Evolutionary conservation across 2,888 invertebrate species (phyloP).

Genomic region (Clivina fossor): DNA sequence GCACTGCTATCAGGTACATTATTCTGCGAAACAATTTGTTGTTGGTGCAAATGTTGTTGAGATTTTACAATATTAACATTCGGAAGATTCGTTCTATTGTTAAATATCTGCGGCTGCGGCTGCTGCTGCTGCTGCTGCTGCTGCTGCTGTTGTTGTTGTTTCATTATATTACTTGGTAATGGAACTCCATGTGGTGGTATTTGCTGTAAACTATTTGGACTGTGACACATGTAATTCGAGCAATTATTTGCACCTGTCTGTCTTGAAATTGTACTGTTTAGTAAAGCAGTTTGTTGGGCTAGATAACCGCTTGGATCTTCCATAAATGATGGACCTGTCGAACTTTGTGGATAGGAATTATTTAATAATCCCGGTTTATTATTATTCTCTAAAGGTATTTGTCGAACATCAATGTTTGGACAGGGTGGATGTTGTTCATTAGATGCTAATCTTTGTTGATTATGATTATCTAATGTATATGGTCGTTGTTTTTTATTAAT

Average conservation of each 20-base stretch:
- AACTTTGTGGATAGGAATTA: conserved; percentile 47
- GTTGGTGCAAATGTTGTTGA: conserved; percentile 22
- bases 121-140: conserved; percentile 38
- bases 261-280: conserved; percentile 79
- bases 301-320: conserved; percentile 90
- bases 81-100: conserved; percentile 23
- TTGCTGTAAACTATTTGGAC: conserved; percentile 42
- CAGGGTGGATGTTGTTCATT: conserved; percentile 51
- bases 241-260: conserved; percentile 55
- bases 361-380: conserved; percentile 49
- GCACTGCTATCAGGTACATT: conserved; percentile 47
- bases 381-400: conserved; percentile 55
- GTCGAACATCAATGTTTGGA: conserved; percentile 63
- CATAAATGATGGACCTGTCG: conserved; percentile 75
- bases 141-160: conserved; percentile 45
- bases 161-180: conserved; percentile 51
- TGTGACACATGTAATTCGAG: conserved; percentile 48
- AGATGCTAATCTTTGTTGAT: conserved; percentile 40
- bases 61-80: conserved; percentile 9
- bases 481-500: conserved; percentile 60
- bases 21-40: conserved; percentile 41
- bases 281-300: conserved; percentile 84
- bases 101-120: conserved; percentile 34
- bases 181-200: conserved; percentile 49
- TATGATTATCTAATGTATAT: conserved; percentile 54